Evolutionary conservation across 2,797 vertebrate genomes (phyloP).

Genomic region (Sebastes cheni): DNA sequence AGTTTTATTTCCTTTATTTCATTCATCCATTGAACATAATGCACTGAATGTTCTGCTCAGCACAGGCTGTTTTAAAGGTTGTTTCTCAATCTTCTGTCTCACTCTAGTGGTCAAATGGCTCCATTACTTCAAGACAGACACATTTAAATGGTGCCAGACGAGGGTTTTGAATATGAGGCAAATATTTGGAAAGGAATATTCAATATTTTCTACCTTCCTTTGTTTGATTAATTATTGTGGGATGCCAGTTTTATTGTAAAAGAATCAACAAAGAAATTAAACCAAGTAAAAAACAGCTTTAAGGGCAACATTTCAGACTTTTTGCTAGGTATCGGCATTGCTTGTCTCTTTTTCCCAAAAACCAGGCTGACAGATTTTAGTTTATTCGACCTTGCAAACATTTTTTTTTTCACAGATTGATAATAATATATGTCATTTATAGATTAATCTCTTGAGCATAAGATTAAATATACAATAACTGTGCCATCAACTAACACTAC

Average conservation of each 20-base stretch:
- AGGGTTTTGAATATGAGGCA: not conserved
- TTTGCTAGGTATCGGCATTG: not conserved
- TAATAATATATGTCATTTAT: conserved; percentile 1
- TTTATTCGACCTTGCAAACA: not conserved
- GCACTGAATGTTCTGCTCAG: not conserved
- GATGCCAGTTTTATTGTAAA: not conserved
- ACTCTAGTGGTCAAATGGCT: conserved; percentile 59
- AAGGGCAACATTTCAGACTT: not conserved
- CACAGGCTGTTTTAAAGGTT: not conserved
- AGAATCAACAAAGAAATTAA: not conserved
- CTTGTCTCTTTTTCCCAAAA: not conserved
- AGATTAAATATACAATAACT: conserved; percentile 24
- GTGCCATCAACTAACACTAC: not conserved
- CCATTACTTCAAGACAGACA: conserved; percentile 27
- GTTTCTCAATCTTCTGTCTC: conserved; percentile 52
- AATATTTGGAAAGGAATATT: not conserved
- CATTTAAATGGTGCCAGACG: not conserved
- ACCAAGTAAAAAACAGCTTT: not conserved
- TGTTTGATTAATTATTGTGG: not conserved
- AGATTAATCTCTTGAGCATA: conserved; percentile 26
- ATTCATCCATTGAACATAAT: not conserved
- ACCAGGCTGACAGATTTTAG: not conserved
- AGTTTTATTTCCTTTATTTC: not conserved
- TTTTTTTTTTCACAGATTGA: not conserved
- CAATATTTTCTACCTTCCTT: not conserved